phyloP scores from a whole-genome alignment of 2,888 invertebrate species.

The Scaptomyza cyrtandrae region DNA sequence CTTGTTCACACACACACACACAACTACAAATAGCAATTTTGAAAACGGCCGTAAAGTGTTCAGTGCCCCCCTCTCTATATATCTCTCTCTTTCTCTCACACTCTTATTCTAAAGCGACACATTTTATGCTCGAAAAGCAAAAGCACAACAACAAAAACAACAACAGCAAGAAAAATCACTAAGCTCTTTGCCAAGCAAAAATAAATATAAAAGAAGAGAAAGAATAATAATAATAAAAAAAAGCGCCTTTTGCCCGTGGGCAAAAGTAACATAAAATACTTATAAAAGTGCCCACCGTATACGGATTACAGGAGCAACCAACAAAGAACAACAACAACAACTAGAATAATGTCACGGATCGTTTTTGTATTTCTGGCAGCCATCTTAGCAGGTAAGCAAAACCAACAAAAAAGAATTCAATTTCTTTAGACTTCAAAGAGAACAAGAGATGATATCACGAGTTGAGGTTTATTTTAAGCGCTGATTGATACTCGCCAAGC shows the following conservation, averaged over 20 bases:
- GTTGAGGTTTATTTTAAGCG: conserved; percentile 57
- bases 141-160: conserved; percentile 40
- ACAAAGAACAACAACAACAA: conserved; percentile 14
- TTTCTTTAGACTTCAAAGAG: conserved; percentile 8
- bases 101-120: conserved; percentile 58
- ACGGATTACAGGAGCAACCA: conserved; percentile 48
- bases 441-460: conserved; percentile 67
- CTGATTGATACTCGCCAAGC: conserved; percentile 49
- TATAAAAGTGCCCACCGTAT: conserved; percentile 52
- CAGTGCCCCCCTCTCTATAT: conserved; percentile 24
- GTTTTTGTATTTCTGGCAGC: conserved; percentile 76
- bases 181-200: conserved; percentile 59
- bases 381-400: conserved; percentile 81
- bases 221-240: conserved; percentile 31
- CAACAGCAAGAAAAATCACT: conserved; percentile 43
- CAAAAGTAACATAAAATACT: conserved; percentile 46
- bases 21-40: conserved; percentile 35
- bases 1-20: conserved; percentile 7
- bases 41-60: conserved; percentile 68
- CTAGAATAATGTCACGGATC: conserved; percentile 71
- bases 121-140: conserved; percentile 68
- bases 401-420: not conserved
- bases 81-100: not conserved
- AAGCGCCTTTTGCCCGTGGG: conserved; percentile 40
- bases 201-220: conserved; percentile 24